phyloP scores from a whole-genome alignment of 2,113 vertebrate species.

The Gymnogyps californianus region DNA sequence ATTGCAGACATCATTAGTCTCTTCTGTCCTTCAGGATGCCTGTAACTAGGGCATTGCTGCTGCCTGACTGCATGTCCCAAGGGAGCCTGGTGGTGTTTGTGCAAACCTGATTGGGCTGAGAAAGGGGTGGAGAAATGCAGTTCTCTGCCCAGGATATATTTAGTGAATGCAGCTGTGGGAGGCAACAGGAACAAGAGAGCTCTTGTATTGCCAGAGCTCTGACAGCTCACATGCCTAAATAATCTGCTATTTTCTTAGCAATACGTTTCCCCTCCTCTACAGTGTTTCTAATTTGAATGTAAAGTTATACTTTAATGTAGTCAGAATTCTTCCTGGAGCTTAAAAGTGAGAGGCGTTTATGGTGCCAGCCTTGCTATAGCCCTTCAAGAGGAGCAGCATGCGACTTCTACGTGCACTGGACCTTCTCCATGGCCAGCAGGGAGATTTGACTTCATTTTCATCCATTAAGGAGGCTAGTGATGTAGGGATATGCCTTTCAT shows the following conservation, averaged over 20 bases:
- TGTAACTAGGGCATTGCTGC: slow-evolving; percentile 23
- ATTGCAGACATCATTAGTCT: not conserved
- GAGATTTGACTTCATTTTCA: not conserved
- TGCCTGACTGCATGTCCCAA: not conserved
- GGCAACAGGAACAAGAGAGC: slow-evolving; percentile 39
- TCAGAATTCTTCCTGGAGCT: not conserved
- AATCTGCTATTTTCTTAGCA: not conserved
- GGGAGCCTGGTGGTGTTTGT: not conserved
- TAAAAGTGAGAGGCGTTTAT: not conserved
- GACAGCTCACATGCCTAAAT: not conserved
- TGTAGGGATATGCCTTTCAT: not conserved
- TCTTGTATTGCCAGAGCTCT: slow-evolving; percentile 31
- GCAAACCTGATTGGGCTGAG: slow-evolving; percentile 25
- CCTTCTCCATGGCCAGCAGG: not conserved
- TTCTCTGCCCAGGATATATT: slow-evolving; percentile 55
- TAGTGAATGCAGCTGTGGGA: slow-evolving; percentile 62
- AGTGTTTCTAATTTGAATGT: not conserved
- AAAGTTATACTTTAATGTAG: not conserved
- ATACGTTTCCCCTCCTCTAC: not conserved
- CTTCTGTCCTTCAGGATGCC: not conserved
- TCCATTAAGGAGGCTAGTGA: not conserved
- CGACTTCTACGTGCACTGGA: not conserved
- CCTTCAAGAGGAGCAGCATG: not conserved
- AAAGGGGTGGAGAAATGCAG: slow-evolving; percentile 44
- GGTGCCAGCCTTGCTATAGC: not conserved